These are phyloP conservation scores for Yasuhikotakia modesta DNA, from an alignment of 2,797 vertebrate species.

Conservation along the genomic window DNA sequence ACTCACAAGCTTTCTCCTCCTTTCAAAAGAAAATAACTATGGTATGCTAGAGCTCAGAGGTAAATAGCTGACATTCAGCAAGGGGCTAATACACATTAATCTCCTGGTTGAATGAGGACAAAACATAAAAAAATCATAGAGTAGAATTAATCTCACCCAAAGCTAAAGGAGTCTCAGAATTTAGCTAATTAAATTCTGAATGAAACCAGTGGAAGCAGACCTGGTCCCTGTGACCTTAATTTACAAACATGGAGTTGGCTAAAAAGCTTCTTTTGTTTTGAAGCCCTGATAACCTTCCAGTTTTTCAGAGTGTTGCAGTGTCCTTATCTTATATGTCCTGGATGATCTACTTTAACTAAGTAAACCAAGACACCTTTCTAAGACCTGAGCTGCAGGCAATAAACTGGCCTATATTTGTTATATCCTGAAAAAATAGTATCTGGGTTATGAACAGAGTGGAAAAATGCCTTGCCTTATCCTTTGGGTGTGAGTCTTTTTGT, in stretches of 20 bases:
- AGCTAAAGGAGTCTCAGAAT: slow-evolving; percentile 5
- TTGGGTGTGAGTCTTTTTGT: neutral
- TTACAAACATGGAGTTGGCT: neutral
- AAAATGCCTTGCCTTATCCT: slow-evolving; percentile 1
- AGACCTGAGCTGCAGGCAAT: slow-evolving; percentile 32
- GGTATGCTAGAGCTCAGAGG: slow-evolving; percentile 5
- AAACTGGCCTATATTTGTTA: slow-evolving; percentile 35
- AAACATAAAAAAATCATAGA: slow-evolving; percentile 11
- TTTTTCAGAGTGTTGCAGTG: neutral
- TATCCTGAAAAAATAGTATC: slow-evolving; percentile 43
- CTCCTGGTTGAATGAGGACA: slow-evolving; percentile 16
- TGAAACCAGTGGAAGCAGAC: neutral
- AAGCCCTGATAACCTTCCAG: slow-evolving; percentile 14
- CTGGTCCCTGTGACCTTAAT: slow-evolving; percentile 4
- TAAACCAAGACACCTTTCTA: slow-evolving; percentile 26
- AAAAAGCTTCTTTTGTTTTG: slow-evolving; percentile 19
- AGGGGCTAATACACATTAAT: slow-evolving; percentile 15
- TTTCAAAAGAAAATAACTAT: slow-evolving; percentile 31
- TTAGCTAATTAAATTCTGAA: slow-evolving; percentile 16
- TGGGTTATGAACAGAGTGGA: slow-evolving; percentile 45
- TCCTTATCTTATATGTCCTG: slow-evolving; percentile 7
- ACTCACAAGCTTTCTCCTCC: slow-evolving; percentile 14
- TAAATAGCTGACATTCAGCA: slow-evolving; percentile 31
- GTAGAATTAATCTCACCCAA: slow-evolving; percentile 20
- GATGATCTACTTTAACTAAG: neutral